Percentiles rank a stretch among this genome's conserved stretches.
phyloP scores from a whole-genome alignment of 2,113 vertebrate species.

The Mesitornis unicolor region DNA sequence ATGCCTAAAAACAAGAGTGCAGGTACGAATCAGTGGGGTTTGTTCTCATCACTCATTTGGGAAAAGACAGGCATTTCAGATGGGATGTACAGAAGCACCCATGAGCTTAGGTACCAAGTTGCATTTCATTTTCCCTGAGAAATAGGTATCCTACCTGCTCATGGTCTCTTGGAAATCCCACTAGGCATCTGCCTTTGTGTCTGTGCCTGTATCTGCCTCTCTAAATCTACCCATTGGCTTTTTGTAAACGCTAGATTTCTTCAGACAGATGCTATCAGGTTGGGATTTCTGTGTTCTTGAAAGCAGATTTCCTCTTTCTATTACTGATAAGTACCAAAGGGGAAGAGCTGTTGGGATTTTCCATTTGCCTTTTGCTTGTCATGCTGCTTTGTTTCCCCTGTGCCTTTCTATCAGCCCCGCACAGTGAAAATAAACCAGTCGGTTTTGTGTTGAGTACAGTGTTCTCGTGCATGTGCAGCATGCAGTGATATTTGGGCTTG shows the following conservation, averaged over 20 bases:
- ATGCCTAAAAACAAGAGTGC: background rate
- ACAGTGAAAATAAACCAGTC: background rate
- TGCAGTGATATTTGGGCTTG: background rate
- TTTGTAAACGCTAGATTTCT: background rate
- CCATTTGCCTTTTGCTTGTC: background rate
- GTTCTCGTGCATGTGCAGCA: background rate
- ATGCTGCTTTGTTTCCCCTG: background rate
- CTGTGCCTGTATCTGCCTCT: background rate
- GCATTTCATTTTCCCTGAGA: background rate
- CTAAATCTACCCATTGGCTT: background rate
- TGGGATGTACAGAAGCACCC: background rate
- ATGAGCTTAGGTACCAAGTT: background rate
- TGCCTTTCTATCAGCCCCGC: background rate
- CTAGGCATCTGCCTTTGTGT: background rate
- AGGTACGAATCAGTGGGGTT: background rate
- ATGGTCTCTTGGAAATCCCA: background rate
- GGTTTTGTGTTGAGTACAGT: background rate
- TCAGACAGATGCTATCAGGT: background rate
- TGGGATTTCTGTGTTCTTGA: constrained; percentile 11
- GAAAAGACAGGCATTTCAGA: background rate
- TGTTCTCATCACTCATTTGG: background rate
- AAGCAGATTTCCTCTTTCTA: constrained; percentile 43
- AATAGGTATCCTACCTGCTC: background rate
- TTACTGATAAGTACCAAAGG: background rate
- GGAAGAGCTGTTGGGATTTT: constrained; percentile 50